Percentiles rank a stretch among this genome's conserved stretches.
These are phyloP conservation scores for Oxycera nigricornis DNA, from an alignment of 2,888 invertebrate genomes.

Conservation along the genomic window DNA sequence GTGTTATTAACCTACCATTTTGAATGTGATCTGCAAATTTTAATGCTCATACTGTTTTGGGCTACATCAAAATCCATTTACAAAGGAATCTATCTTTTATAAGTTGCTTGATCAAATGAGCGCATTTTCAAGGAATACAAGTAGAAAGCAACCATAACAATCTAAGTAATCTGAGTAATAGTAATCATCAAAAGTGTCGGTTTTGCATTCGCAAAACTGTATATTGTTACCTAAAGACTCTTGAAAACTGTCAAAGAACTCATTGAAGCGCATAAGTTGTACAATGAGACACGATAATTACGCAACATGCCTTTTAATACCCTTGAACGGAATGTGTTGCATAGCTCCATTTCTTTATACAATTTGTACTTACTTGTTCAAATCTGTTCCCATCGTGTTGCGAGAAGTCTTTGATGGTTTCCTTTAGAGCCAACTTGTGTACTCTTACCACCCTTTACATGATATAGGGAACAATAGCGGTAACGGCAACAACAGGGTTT, in stretches of 20 bases:
- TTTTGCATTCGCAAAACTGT: not conserved
- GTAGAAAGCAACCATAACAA: too few species aligned
- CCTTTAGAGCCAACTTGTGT: not conserved
- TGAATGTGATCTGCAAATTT: too few species aligned
- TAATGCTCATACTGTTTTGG: too few species aligned
- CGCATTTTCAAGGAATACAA: too few species aligned
- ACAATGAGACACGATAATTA: constrained; percentile 17
- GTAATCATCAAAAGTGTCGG: not conserved
- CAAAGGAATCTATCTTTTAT: too few species aligned
- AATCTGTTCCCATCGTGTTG: not conserved
- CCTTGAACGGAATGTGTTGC: not conserved
- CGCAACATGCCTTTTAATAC: constrained; percentile 17
- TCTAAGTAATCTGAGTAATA: too few species aligned
- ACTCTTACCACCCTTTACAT: constrained; percentile 7
- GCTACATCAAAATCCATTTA: too few species aligned
- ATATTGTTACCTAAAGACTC: constrained; percentile 13
- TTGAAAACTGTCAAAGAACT: constrained; percentile 1
- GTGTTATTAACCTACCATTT: too few species aligned
- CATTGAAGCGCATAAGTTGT: constrained; percentile 16
- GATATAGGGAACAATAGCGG: not conserved
- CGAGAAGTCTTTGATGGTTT: constrained; percentile 19
- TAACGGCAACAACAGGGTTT: not conserved
- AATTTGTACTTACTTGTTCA: not conserved
- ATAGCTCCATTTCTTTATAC: constrained; percentile 1
- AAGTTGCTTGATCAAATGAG: too few species aligned